These are phyloP conservation scores for Hyles vespertilio DNA, from an alignment of 1,140 invertebrate genomes.

Conservation along the genomic window DNA sequence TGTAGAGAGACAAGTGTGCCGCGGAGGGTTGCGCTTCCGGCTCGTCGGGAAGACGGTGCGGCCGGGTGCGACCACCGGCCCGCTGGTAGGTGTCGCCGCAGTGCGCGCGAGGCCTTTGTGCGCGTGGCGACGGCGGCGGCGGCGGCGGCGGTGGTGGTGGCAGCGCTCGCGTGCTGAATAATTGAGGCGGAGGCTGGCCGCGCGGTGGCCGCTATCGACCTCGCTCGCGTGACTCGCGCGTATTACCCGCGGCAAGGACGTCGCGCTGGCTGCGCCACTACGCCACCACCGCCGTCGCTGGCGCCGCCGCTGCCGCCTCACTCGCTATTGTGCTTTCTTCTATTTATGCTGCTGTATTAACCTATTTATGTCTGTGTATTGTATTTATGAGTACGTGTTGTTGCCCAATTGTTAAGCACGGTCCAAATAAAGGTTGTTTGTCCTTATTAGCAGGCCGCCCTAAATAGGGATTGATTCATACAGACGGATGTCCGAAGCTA, in stretches of 20 bases:
- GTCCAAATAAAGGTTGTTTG: too few relatives aligned
- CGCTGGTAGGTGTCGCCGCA: constrained; percentile 65
- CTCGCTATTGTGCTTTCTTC: constrained; percentile 28
- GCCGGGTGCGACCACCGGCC: constrained; percentile 39
- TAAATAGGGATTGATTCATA: not conserved
- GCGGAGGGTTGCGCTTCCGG: constrained; percentile 40
- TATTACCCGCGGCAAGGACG: constrained; percentile 57
- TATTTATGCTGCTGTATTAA: constrained; percentile 29
- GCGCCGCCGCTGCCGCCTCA: constrained; percentile 23
- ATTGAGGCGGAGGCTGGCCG: constrained; percentile 63
- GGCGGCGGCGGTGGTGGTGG: constrained; percentile 52
- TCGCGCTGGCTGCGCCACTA: constrained; percentile 66
- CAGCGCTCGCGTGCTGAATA: constrained; percentile 66
- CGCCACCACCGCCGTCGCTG: constrained; percentile 33
- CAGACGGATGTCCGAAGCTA: not conserved
- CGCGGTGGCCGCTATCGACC: constrained; percentile 61
- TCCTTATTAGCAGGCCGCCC: too few relatives aligned
- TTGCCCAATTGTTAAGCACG: not conserved
- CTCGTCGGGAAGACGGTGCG: constrained; percentile 38
- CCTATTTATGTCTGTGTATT: constrained; percentile 16
- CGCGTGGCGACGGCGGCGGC: constrained; percentile 39
- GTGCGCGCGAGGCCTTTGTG: constrained; percentile 59
- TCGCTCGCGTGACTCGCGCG: constrained; percentile 59
- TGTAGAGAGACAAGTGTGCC: constrained; percentile 49
- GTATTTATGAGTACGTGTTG: constrained; percentile 9